Evolutionary conservation across 1,140 invertebrate species (phyloP).

Genomic region (Bombus sylvicola): DNA sequence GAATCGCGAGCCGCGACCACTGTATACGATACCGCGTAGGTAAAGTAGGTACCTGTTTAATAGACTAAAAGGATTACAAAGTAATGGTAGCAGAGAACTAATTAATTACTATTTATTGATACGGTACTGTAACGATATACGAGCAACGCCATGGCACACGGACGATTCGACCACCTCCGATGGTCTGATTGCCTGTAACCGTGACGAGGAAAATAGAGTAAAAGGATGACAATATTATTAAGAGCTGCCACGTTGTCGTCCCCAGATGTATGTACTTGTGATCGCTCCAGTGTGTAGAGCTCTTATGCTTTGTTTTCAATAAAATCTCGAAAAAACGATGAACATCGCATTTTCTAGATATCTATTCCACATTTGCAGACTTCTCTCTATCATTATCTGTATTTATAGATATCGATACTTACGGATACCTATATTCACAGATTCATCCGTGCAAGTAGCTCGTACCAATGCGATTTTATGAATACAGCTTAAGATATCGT

Average conservation of each 20-base stretch:
- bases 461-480: neutral
- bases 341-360: neutral
- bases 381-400: neutral
- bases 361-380: neutral
- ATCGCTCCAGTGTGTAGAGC: conserved; percentile 55
- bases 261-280: conserved; percentile 34
- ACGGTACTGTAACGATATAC: conserved; percentile 64
- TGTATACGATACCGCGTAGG: conserved; percentile 83
- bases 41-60: conserved; percentile 82
- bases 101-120: conserved; percentile 72
- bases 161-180: conserved; percentile 6
- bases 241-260: conserved; percentile 72
- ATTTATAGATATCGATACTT: conserved; percentile 2
- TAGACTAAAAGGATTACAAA: conserved; percentile 72
- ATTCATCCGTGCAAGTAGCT: neutral
- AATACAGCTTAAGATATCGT: conserved; percentile 2
- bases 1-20: conserved; percentile 79
- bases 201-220: conserved; percentile 67
- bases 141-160: conserved; percentile 31
- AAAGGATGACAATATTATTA: conserved; percentile 80
- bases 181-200: conserved; percentile 32
- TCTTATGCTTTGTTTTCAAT: neutral
- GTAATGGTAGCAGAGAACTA: conserved; percentile 75
- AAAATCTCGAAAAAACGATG: neutral
- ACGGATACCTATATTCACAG: conserved; percentile 4